A percentile compares a stretch with the other conserved stretches of the same genome.
Conservation (phyloP, 2,797 vertebrate species). For the Eurystomus glaucurus region DNA sequence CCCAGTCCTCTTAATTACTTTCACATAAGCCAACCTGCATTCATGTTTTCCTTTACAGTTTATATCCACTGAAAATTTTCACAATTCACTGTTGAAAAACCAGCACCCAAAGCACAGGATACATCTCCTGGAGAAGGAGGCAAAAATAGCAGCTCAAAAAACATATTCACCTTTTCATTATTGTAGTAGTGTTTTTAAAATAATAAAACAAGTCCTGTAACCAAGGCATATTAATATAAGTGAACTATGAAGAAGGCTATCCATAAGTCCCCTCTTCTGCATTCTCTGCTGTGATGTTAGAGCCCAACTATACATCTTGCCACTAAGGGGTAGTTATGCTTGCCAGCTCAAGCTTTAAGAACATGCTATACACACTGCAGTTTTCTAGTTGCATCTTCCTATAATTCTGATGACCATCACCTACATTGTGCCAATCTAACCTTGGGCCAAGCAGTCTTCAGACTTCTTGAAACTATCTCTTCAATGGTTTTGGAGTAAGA, state of each 20-base stretch:
- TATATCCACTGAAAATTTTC: neutral
- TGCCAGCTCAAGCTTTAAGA: neutral
- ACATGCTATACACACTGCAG: neutral
- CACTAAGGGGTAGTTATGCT: neutral
- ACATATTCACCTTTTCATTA: neutral
- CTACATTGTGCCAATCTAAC: neutral
- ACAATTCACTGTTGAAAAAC: neutral
- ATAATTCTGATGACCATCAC: neutral
- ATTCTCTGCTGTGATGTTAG: neutral
- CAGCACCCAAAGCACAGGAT: neutral
- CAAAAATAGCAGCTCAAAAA: neutral
- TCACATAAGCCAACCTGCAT: neutral
- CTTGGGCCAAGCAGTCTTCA: neutral
- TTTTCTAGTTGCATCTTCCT: neutral
- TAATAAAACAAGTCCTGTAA: neutral
- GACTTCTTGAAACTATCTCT: neutral
- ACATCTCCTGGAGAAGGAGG: neutral
- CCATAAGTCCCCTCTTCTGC: neutral
- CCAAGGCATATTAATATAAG: neutral
- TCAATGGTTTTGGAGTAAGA: neutral
- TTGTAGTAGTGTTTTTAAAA: neutral
- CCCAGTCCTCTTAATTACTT: neutral
- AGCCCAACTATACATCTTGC: neutral
- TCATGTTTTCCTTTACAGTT: neutral
- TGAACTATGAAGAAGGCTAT: neutral